Conservation (phyloP, 53 echinoderm and acorn worm species). For the Temnopleurus reevesii region DNA sequence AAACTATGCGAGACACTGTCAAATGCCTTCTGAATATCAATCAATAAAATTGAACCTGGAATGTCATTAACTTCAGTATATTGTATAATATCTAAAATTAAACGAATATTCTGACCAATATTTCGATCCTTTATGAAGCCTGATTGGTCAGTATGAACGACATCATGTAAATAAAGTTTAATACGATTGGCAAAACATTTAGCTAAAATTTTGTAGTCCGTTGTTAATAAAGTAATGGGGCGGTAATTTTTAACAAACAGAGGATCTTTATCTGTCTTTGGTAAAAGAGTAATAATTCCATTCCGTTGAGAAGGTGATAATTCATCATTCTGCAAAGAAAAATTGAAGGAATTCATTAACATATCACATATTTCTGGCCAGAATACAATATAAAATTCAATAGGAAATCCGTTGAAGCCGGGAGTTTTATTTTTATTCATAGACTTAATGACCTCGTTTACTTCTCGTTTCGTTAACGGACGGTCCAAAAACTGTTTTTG, state of each 20-base stretch:
- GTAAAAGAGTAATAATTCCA: background rate
- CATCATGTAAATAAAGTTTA: no score
- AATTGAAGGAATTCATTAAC: background rate
- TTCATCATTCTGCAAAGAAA: background rate
- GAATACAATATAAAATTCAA: background rate
- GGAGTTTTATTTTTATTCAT: conserved; percentile 1
- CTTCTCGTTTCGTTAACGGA: background rate
- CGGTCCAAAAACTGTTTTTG: background rate
- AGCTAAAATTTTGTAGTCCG: background rate
- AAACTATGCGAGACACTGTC: no score
- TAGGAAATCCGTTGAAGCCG: background rate
- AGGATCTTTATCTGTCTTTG: background rate
- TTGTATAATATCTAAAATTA: no score
- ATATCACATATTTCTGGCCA: background rate
- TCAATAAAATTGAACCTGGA: background rate
- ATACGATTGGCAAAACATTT: no score
- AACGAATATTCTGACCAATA: no score
- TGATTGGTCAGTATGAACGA: no score
- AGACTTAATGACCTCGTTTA: background rate
- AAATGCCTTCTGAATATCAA: no score
- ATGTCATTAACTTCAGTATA: background rate
- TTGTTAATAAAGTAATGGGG: background rate
- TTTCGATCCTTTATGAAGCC: no score
- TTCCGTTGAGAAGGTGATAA: background rate
- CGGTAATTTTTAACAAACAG: background rate